These are phyloP conservation scores for Chydorus sphaericus DNA, from an alignment of 2,888 invertebrate genomes.

Conservation along the genomic window DNA sequence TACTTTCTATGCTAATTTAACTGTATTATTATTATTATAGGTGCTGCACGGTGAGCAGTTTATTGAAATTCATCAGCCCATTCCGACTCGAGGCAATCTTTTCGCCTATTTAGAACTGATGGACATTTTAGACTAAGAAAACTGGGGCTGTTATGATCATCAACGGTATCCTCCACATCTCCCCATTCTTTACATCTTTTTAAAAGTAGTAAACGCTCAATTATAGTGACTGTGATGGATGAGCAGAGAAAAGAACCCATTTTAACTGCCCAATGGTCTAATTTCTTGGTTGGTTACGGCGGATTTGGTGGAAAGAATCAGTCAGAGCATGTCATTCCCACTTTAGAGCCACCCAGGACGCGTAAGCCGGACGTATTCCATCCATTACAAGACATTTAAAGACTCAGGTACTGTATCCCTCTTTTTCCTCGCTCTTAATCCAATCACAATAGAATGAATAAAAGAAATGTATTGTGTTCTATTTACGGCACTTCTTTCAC, in stretches of 20 bases:
- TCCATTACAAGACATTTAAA: slow-evolving; percentile 56
- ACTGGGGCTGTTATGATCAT: slow-evolving; percentile 70
- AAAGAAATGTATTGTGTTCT: neutral
- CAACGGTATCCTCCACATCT: too few species aligned
- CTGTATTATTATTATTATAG: slow-evolving; percentile 29
- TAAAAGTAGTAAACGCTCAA: slow-evolving; percentile 21
- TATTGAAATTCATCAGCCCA: slow-evolving; percentile 57
- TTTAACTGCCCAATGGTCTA: slow-evolving; percentile 56
- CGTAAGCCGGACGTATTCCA: slow-evolving; percentile 56
- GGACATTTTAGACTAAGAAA: slow-evolving; percentile 90
- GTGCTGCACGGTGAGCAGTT: slow-evolving; percentile 95
- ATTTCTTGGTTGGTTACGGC: slow-evolving; percentile 72
- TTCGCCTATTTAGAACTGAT: slow-evolving; percentile 42
- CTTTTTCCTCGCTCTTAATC: slow-evolving; percentile 27
- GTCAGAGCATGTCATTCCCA: slow-evolving; percentile 48
- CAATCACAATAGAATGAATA: neutral
- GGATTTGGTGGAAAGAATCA: slow-evolving; percentile 71
- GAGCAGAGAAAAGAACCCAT: slow-evolving; percentile 52
- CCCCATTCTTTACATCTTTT: slow-evolving; percentile 17
- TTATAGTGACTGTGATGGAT: slow-evolving; percentile 49
- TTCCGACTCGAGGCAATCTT: slow-evolving; percentile 40
- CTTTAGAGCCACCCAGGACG: slow-evolving; percentile 50
- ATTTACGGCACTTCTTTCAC: slow-evolving; percentile 18
- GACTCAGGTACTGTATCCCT: slow-evolving; percentile 73
- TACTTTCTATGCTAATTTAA: neutral